A percentile compares a stretch with the other conserved stretches of the same genome.
phyloP scores from a whole-genome alignment of 1,140 invertebrate species.

The Globodera rostochiensis region DNA sequence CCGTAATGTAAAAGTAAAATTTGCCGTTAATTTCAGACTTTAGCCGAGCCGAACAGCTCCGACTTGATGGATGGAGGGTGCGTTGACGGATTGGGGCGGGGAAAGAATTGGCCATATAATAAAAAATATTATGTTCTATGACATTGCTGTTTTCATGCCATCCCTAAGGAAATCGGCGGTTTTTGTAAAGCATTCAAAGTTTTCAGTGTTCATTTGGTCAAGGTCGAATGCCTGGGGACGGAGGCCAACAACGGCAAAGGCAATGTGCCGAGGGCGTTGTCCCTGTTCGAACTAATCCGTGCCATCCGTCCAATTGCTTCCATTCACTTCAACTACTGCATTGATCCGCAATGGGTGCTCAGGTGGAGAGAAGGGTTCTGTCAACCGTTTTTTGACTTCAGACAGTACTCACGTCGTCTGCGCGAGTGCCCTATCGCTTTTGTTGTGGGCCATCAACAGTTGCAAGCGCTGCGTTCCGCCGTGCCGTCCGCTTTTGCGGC shows the following conservation, averaged over 20 bases:
- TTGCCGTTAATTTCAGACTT: not conserved
- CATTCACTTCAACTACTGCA: constrained; percentile 40
- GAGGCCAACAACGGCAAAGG: not conserved
- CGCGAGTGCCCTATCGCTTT: constrained; percentile 29
- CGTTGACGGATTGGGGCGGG: not conserved
- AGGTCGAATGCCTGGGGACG: constrained; percentile 16
- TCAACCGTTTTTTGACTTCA: constrained; percentile 21
- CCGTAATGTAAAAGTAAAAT: too few species aligned
- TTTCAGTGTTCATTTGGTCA: constrained; percentile 17
- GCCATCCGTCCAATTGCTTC: constrained; percentile 33
- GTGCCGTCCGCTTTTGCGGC: not conserved
- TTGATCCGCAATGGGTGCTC: constrained; percentile 33
- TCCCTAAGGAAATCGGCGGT: too few species aligned
- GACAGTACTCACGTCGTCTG: constrained; percentile 34
- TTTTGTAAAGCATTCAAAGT: not conserved
- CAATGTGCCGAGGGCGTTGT: constrained; percentile 17
- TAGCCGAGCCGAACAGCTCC: not conserved
- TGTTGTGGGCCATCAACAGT: constrained; percentile 21
- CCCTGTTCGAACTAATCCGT: constrained; percentile 32
- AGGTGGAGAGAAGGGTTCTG: constrained; percentile 19
- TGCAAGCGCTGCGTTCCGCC: not conserved
- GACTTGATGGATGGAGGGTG: not conserved
- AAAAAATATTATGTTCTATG: too few species aligned
- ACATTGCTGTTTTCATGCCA: too few species aligned
- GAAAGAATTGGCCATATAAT: too few species aligned